A percentile compares a stretch with the other conserved stretches of the same genome.
Conservation (phyloP, 2,888 invertebrate genomes). For the Coleophora flavipennella region DNA sequence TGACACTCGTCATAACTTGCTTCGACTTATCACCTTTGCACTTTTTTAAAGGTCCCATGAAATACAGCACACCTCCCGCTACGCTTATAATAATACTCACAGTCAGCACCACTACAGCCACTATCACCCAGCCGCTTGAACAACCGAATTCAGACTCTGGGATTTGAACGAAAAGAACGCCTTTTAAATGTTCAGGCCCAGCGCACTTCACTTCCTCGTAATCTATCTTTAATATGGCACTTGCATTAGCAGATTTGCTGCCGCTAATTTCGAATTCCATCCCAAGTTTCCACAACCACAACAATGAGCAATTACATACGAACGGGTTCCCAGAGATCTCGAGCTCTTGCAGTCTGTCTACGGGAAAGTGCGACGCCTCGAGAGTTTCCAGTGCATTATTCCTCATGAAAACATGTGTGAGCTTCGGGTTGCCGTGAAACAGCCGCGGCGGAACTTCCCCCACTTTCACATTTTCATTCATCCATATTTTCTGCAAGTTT, state of each 20-base stretch:
- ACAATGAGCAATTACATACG: conserved; percentile 87
- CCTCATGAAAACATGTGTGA: conserved; percentile 82
- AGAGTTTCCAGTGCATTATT: conserved; percentile 83
- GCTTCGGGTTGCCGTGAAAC: conserved; percentile 86
- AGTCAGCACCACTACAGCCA: conserved; percentile 65
- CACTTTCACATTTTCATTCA: conserved; percentile 84
- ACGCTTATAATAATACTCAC: conserved; percentile 69
- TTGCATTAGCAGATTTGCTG: conserved; percentile 46
- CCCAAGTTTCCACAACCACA: conserved; percentile 87
- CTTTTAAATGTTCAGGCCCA: conserved; percentile 70
- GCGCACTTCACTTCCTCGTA: conserved; percentile 73
- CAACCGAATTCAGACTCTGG: conserved; percentile 76
- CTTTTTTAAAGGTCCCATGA: conserved; percentile 65
- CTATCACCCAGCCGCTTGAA: conserved; percentile 74
- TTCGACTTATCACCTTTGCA: conserved; percentile 69
- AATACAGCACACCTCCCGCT: conserved; percentile 63
- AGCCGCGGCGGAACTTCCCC: conserved; percentile 83
- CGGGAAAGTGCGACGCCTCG: conserved; percentile 86
- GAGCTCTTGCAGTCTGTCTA: conserved; percentile 82
- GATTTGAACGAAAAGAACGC: conserved; percentile 67
- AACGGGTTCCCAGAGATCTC: conserved; percentile 88
- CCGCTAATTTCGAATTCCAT: conserved; percentile 53
- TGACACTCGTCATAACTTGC: conserved; percentile 68
- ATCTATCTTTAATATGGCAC: conserved; percentile 64
- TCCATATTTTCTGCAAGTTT: conserved; percentile 82